Evolutionary conservation across 2,113 vertebrate genomes (phyloP).

Genomic region (Falcunculus frontatus): DNA sequence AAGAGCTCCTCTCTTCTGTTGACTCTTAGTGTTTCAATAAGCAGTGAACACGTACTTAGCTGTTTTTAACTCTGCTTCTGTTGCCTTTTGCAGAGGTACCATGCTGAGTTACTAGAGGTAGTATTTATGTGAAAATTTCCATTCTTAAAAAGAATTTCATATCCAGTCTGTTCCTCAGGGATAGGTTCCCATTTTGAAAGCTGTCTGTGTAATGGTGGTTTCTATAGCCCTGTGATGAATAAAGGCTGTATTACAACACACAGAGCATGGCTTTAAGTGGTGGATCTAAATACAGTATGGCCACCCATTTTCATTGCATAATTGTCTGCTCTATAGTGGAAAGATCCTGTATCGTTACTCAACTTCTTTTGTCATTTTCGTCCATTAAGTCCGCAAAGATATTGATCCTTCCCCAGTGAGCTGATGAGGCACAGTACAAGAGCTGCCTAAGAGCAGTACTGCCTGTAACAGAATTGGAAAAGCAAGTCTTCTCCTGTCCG

Average conservation of each 20-base stretch:
- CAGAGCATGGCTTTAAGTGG: not conserved
- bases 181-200: not conserved
- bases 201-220: not conserved
- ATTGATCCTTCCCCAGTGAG: not conserved
- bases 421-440: not conserved
- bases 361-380: not conserved
- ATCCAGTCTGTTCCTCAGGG: not conserved
- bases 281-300: not conserved
- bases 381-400: not conserved
- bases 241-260: not conserved
- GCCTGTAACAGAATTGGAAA: not conserved
- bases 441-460: not conserved
- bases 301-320: not conserved
- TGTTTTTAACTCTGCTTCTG: not conserved
- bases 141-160: not conserved
- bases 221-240: not conserved
- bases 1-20: not conserved
- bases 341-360: not conserved
- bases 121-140: not conserved
- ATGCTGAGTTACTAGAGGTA: not conserved
- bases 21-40: not conserved
- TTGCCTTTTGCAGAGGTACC: not conserved
- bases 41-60: not conserved
- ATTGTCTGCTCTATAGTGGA: not conserved
- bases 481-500: not conserved